Evolutionary conservation across 2,888 invertebrate species (phyloP).

Genomic region (Smittia sp.): DNA sequence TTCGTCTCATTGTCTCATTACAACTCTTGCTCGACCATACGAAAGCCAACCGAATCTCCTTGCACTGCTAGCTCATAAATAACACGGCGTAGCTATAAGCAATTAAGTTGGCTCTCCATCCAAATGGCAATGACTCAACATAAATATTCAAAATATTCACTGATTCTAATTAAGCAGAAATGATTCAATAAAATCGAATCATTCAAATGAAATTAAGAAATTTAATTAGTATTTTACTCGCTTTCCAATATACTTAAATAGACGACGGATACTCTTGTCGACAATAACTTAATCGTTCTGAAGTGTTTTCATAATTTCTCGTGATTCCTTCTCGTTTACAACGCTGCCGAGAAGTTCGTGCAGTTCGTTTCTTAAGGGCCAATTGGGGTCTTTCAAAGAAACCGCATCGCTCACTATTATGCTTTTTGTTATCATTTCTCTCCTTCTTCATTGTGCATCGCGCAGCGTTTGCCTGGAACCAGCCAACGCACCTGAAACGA

Average conservation of each 20-base stretch:
- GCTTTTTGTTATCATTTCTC: slow-evolving; percentile 5
- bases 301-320: neutral
- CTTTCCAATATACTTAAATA: too few species aligned
- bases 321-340: neutral
- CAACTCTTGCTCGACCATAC: too few species aligned
- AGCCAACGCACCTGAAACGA: neutral
- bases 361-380: neutral
- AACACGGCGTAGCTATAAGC: neutral
- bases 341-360: neutral
- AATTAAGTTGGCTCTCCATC: neutral
- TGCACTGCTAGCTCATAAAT: too few species aligned
- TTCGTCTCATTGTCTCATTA: too few species aligned
- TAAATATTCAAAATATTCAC: neutral
- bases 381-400: neutral
- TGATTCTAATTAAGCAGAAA: too few species aligned
- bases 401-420: neutral
- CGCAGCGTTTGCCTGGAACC: neutral
- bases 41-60: too few species aligned
- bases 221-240: too few species aligned
- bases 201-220: too few species aligned
- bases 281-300: neutral
- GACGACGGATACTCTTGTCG: too few species aligned
- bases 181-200: too few species aligned
- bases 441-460: neutral
- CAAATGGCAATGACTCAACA: neutral